These are phyloP conservation scores for Scomber japonicus DNA, from an alignment of 2,113 vertebrate species.

Conservation along the genomic window DNA sequence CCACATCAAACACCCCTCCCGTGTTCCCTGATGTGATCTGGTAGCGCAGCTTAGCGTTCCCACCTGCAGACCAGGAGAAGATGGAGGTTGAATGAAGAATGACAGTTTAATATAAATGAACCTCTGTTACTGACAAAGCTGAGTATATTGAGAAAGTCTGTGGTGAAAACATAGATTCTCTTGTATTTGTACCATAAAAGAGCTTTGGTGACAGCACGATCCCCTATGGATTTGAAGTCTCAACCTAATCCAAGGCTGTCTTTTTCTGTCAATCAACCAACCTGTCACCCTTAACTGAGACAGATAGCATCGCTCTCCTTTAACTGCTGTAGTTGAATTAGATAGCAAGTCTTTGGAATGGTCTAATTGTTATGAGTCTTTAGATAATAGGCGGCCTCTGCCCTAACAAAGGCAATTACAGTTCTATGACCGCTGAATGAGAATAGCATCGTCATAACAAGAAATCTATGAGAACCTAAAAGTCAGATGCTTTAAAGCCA, in stretches of 20 bases:
- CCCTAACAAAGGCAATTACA: neutral
- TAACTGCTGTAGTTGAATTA: slow-evolving; percentile 5
- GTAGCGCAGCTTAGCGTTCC: slow-evolving; percentile 91
- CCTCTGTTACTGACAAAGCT: neutral
- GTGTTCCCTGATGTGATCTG: slow-evolving; percentile 91
- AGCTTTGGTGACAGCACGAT: slow-evolving; percentile 10
- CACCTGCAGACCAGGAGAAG: slow-evolving; percentile 78
- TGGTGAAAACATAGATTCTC: neutral
- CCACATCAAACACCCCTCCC: slow-evolving; percentile 88
- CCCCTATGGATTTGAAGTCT: neutral
- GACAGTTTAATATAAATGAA: slow-evolving; percentile 1
- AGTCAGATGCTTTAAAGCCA: neutral
- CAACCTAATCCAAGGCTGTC: neutral
- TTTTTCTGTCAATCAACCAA: slow-evolving; percentile 16
- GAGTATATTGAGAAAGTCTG: neutral
- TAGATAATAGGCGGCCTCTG: neutral
- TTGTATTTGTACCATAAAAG: slow-evolving; percentile 13
- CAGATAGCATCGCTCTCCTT: slow-evolving; percentile 15
- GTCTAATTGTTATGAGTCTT: neutral
- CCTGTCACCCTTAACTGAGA: neutral
- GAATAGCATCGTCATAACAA: neutral
- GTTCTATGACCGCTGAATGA: neutral
- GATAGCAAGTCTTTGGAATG: neutral
- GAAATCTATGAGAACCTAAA: neutral
- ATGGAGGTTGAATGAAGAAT: neutral